Base-by-base conservation (phyloP, 2,113 vertebrate species). In the Pseudopipra pipra region DNA sequence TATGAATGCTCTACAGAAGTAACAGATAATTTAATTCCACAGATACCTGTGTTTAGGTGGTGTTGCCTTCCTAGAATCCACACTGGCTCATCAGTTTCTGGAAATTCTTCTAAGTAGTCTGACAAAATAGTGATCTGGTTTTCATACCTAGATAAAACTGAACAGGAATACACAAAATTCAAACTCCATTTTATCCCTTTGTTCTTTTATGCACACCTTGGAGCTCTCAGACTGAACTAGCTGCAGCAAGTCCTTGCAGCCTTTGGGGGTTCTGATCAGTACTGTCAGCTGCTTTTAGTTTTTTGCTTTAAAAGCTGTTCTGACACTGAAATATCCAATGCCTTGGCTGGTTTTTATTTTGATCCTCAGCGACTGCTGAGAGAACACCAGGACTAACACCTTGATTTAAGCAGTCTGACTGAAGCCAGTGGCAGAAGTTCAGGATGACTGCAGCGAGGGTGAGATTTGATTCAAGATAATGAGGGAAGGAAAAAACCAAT, bases 21-120 rank as follows among this genome's bases (percentile, higher is more conserved):
- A 37, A 76, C 22, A 71, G 66, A 37, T 12, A 39, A 66, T 61
- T 74, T 67, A 35, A 54, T 61, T 66, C 28, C 41, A 79, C 44
- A 58, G 89, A 59, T 97, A 98, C 98, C 98, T 93, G 97, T 97
- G 92, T 97, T 98, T 28, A 98, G 95, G 72, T 98, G 96, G 96
- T 99, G 98, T 41, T 97, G 97, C 90, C 97, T 98, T 94, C 98
- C 98, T 91, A 99, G 96, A 93, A 99, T 98, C 98, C 98, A 99
- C 86, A 98, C 97, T 6, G 98, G 97, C 37, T 98, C 98, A 73
- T 98, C 98, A 51, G 97, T 98, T 96, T 98, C 98, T 62, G 98
- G 98, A 91, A 98, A 98, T 87, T 98, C 98, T 97, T 98, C 98
- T 97, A 98, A 92, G 96, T 98, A 98, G 85, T 98, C 98, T 86